Percentiles rank a stretch among this genome's conserved stretches.
These are phyloP conservation scores for Zoanthus solanderi DNA, from an alignment of 92 coral and sea anemone genomes.

Conservation along the genomic window DNA sequence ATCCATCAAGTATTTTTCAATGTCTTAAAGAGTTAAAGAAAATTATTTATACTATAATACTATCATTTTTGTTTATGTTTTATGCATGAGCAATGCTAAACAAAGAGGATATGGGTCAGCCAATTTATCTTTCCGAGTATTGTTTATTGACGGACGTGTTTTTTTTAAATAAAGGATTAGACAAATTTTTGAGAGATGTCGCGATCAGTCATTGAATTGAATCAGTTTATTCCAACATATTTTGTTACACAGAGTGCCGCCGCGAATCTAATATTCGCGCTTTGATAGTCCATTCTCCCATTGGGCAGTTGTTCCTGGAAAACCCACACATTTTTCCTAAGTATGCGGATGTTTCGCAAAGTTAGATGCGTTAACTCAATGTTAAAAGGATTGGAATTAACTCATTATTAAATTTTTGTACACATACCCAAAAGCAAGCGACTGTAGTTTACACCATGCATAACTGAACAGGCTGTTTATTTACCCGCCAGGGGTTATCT, in stretches of 20 bases:
- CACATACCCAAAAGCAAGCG: background rate
- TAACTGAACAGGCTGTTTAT: background rate
- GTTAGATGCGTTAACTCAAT: background rate
- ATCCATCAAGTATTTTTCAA: background rate
- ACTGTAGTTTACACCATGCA: too few species aligned
- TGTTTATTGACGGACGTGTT: background rate
- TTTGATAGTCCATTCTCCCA: background rate
- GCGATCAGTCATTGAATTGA: background rate
- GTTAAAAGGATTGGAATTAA: background rate
- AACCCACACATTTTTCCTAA: background rate
- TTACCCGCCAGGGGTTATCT: background rate
- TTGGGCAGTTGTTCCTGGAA: constrained; percentile 3
- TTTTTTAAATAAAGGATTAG: background rate
- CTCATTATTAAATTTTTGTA: background rate
- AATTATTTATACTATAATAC: background rate
- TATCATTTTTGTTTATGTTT: background rate
- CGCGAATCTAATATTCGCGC: background rate
- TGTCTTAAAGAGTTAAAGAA: background rate
- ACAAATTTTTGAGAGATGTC: background rate
- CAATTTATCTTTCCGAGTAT: background rate
- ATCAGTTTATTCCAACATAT: background rate
- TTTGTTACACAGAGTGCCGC: background rate
- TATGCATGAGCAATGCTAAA: background rate
- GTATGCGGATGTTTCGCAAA: constrained; percentile 17
- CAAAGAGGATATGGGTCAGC: too few species aligned